These are phyloP conservation scores for Patella depressa DNA, from an alignment of 2,888 invertebrate species.

Conservation along the genomic window DNA sequence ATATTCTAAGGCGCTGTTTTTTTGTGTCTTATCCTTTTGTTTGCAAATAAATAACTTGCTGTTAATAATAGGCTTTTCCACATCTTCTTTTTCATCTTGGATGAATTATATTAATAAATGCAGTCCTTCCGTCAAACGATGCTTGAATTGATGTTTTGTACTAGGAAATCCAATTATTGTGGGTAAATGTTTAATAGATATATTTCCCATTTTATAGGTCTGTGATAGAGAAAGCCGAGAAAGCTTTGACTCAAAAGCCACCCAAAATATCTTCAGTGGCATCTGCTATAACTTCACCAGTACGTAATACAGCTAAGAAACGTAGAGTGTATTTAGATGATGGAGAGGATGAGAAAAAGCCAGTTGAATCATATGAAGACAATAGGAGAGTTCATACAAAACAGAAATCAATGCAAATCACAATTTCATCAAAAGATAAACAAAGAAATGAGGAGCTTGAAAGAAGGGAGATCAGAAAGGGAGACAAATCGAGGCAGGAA, in stretches of 20 bases:
- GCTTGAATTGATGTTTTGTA: too few species aligned
- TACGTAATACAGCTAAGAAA: slow-evolving; percentile 31
- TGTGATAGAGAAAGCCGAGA: slow-evolving; percentile 90
- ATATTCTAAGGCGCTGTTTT: too few species aligned
- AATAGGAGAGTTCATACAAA: slow-evolving; percentile 30
- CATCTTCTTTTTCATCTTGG: too few species aligned
- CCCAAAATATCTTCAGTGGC: slow-evolving; percentile 78
- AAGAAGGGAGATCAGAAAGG: slow-evolving; percentile 45
- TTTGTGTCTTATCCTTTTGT: too few species aligned
- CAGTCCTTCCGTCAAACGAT: too few species aligned
- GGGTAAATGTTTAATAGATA: not conserved
- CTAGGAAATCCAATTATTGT: not conserved
- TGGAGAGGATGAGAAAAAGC: slow-evolving; percentile 14
- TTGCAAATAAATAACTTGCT: too few species aligned
- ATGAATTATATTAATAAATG: too few species aligned
- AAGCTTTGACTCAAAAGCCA: slow-evolving; percentile 90
- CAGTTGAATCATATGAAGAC: slow-evolving; percentile 19
- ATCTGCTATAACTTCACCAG: slow-evolving; percentile 42
- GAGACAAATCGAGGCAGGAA: slow-evolving; percentile 58
- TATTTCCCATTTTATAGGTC: slow-evolving; percentile 48
- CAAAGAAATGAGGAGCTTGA: slow-evolving; percentile 38
- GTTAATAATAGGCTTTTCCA: too few species aligned
- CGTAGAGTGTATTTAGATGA: slow-evolving; percentile 44
- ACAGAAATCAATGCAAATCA: slow-evolving; percentile 41
- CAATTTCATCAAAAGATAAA: slow-evolving; percentile 42